Evolutionary conservation across 2,888 invertebrate genomes (phyloP), one percentile per base, ranked within the genome.

Genomic region (Hyposoter dolosus): DNA sequence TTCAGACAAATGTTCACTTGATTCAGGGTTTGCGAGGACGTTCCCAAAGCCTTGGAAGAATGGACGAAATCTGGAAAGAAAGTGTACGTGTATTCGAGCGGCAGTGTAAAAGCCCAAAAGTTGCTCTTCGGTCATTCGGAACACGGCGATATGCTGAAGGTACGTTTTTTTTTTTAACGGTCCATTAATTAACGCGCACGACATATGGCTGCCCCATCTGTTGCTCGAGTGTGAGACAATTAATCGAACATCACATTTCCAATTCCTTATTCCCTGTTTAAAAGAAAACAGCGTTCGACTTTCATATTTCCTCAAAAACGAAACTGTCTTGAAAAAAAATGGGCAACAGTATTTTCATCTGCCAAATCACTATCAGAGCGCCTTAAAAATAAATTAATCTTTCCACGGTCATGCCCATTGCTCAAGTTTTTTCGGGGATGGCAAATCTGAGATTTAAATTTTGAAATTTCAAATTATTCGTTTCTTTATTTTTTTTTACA

Each of bases 71-170:
- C 95, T 17, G 97, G 96, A 40, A 95, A 96, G 50, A 96, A 96
- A 88, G 95, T 99, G 72, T 98, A 96, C 92, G 96, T 99, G 86
- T 99, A 98, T 94, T 99, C 99, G 0, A 98, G 98, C 40, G 99
- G 99, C 69, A 98, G 98, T 80, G 96, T 98, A 0, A 97, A 97
- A 90, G 98, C 99, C 17, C 99, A 99, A 94, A 97, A 98, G 92
- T 95, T 99, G 12, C 95, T 99, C 4, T 98, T 99, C 93, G 95
- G 95, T 0, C 95, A 98, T 93, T 96, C 98, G 3, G 94, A 95
- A 23, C 95, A 96, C 66, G 99, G 99, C 0, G 97, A 99, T 94
- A 93, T 99, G 87, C 94, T 96, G 15, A 94, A 95, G 89, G 96
- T 96, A 65, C 94, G 95, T 80, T 95, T 43, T 43, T 17, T 17